These are phyloP conservation scores for Helleia helle DNA, from an alignment of 2,888 invertebrate genomes.

Conservation along the genomic window DNA sequence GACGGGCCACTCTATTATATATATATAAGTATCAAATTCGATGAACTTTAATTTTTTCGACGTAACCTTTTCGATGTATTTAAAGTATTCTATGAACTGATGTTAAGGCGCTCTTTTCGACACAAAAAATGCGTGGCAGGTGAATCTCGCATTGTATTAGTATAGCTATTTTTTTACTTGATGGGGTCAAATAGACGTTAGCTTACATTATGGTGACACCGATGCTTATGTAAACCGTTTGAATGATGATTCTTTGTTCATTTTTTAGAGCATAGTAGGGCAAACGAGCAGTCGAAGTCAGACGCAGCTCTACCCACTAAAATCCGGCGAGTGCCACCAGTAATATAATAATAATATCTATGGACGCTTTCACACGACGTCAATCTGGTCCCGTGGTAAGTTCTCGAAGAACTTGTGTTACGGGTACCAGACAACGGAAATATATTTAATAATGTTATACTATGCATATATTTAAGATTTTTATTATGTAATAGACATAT, in stretches of 20 bases:
- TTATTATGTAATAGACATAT: too few relatives aligned
- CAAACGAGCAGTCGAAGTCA: too few relatives aligned
- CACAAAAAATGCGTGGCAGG: constrained; percentile 52
- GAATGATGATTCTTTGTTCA: not conserved
- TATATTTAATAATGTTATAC: too few relatives aligned
- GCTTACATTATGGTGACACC: not conserved
- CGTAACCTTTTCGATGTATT: constrained; percentile 10
- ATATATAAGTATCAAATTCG: constrained; percentile 14
- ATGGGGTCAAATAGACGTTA: constrained; percentile 24
- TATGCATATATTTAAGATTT: too few relatives aligned
- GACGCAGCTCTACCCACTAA: too few relatives aligned
- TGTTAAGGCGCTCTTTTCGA: constrained; percentile 45
- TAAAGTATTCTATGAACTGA: constrained; percentile 50
- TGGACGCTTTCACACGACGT: too few relatives aligned
- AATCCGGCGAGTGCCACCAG: too few relatives aligned
- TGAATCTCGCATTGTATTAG: constrained; percentile 59
- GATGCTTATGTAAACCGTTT: not conserved
- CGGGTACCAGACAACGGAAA: too few relatives aligned
- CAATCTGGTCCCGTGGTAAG: too few relatives aligned
- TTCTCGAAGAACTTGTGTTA: too few relatives aligned
- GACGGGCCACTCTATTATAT: constrained; percentile 9
- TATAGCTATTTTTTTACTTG: constrained; percentile 31
- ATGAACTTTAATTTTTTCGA: not conserved
- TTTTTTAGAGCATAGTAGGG: too few relatives aligned
- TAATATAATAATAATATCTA: too few relatives aligned